Conservation (phyloP, 2,888 invertebrate genomes). For the Acronicta psi region DNA sequence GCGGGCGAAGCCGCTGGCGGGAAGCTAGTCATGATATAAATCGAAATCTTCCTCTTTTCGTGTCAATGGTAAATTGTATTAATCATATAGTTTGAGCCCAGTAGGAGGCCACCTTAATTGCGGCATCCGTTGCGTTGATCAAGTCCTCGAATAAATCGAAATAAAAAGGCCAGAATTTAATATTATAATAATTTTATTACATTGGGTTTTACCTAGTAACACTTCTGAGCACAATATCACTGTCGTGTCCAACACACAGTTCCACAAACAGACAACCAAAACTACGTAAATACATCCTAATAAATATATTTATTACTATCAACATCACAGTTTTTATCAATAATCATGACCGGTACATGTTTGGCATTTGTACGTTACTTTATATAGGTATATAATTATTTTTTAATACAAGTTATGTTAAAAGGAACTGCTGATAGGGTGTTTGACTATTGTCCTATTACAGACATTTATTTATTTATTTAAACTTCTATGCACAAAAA, state of each 20-base stretch:
- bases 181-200: conserved; percentile 46
- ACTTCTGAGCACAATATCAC: conserved; percentile 84
- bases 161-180: conserved; percentile 14
- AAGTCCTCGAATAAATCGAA: background rate
- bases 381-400: background rate
- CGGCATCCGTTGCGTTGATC: too few relatives aligned
- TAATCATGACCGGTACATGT: conserved; percentile 62
- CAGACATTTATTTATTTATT: too few relatives aligned
- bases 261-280: conserved; percentile 60
- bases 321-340: conserved; percentile 82
- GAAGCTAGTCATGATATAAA: too few relatives aligned
- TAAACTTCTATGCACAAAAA: too few relatives aligned
- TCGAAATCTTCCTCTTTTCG: too few relatives aligned
- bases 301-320: conserved; percentile 64
- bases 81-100: too few relatives aligned
- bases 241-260: conserved; percentile 72
- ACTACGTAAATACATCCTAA: conserved; percentile 69
- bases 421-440: background rate
- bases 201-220: conserved; percentile 61
- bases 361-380: conserved; percentile 38
- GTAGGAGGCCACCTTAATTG: too few relatives aligned
- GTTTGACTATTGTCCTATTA: background rate
- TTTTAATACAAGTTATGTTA: background rate
- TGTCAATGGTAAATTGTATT: too few relatives aligned
- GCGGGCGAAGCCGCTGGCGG: too few relatives aligned